Conservation (phyloP, 2,888 invertebrate species). For the Aphrophora alni region DNA sequence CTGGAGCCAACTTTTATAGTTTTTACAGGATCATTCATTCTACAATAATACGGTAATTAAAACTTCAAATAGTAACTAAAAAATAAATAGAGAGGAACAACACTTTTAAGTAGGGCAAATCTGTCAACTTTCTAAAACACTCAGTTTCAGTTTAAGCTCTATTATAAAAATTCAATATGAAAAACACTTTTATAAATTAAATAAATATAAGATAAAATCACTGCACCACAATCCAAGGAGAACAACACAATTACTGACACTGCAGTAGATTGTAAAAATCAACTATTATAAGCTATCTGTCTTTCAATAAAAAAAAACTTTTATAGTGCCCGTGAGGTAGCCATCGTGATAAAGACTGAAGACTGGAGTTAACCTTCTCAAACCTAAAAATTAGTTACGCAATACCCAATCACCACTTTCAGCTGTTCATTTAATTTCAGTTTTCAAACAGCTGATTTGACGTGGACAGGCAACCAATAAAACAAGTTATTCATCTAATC, state of each 20-base stretch:
- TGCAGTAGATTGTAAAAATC: slow-evolving; percentile 38
- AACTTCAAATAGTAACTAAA: neutral
- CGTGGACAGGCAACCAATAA: neutral
- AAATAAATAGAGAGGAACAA: slow-evolving; percentile 16
- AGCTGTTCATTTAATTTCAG: neutral
- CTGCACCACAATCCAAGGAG: neutral
- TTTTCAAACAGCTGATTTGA: neutral
- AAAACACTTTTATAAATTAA: neutral
- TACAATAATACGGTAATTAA: neutral
- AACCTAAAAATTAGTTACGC: too few relatives aligned
- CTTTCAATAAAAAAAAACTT: neutral
- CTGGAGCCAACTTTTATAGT: slow-evolving; percentile 80
- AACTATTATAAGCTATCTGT: neutral
- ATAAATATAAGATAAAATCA: slow-evolving; percentile 16
- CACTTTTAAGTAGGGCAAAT: slow-evolving; percentile 12
- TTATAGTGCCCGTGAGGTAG: neutral
- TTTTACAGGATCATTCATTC: slow-evolving; percentile 54
- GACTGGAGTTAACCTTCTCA: neutral
- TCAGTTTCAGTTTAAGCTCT: neutral
- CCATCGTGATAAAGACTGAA: neutral
- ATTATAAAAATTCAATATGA: neutral
- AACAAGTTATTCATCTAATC: neutral
- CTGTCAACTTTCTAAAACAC: neutral
- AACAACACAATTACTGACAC: slow-evolving; percentile 40
- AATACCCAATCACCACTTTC: neutral